Conservation (phyloP, 2,113 vertebrate species). For the Caranx ignobilis region DNA sequence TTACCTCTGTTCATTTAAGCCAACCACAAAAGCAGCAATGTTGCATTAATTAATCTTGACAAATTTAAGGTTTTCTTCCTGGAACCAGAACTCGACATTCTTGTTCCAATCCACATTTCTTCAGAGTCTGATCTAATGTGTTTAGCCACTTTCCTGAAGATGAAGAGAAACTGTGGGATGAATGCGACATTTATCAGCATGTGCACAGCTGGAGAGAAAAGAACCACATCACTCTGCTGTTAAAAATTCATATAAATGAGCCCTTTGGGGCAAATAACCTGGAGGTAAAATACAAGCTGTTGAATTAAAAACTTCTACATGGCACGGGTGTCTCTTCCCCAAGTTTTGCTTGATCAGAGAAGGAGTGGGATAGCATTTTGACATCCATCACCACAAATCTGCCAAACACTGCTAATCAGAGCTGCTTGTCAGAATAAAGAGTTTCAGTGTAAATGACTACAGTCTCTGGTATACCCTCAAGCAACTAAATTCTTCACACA, state of each 20-base stretch:
- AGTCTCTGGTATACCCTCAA: constrained; percentile 12
- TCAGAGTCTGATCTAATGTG: constrained; percentile 11
- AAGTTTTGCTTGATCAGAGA: constrained; percentile 42
- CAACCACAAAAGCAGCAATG: no score
- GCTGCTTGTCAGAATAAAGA: constrained; percentile 41
- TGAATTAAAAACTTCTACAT: constrained; percentile 36
- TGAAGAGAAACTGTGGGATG: not conserved
- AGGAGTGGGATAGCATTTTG: constrained; percentile 18
- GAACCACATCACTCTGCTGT: not conserved
- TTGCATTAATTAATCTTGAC: not conserved
- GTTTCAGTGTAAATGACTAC: constrained; percentile 21
- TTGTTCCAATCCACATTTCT: not conserved
- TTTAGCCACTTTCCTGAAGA: not conserved
- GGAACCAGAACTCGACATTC: not conserved
- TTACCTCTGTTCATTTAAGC: no score
- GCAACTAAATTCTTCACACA: constrained; percentile 18
- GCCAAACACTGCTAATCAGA: constrained; percentile 41
- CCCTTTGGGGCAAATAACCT: constrained; percentile 44
- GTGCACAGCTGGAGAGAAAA: constrained; percentile 14
- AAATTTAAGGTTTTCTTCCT: not conserved
- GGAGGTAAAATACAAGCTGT: constrained; percentile 49
- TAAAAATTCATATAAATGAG: constrained; percentile 35
- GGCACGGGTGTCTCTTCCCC: not conserved
- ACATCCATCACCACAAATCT: constrained; percentile 37
- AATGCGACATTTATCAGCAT: constrained; percentile 2